Evolutionary conservation across 2,113 vertebrate genomes (phyloP).

Genomic region (Accipiter virgatus): DNA sequence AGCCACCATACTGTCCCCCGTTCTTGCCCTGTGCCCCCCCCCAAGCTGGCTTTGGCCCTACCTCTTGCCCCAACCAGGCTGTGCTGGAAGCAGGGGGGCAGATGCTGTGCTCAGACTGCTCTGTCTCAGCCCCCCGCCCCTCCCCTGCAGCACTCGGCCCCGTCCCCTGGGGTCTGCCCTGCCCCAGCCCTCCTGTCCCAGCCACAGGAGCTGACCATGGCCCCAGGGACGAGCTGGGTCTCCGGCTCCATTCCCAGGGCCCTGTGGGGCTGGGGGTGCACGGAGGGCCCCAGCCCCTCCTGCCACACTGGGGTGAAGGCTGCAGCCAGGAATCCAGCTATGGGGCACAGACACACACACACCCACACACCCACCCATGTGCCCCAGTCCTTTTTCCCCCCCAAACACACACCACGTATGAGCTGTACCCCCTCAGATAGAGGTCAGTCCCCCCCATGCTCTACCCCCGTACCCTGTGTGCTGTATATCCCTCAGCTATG

Average conservation of each 20-base stretch:
- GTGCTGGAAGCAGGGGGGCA: not conserved
- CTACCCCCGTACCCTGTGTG: too few relatives aligned
- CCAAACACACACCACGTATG: too few relatives aligned
- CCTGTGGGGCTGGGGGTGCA: accelerated
- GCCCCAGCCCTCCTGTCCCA: not conserved
- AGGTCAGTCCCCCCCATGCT: not conserved
- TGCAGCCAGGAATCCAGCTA: too few relatives aligned
- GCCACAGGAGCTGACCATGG: not conserved
- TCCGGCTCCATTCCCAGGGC: not conserved
- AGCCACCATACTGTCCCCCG: not conserved
- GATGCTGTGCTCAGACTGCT: too few relatives aligned
- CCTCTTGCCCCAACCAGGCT: not conserved
- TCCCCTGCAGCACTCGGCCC: too few relatives aligned
- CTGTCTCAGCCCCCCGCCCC: too few relatives aligned
- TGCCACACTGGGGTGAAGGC: too few relatives aligned
- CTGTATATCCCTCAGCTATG: too few relatives aligned
- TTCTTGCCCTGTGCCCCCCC: not conserved
- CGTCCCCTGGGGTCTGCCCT: not conserved
- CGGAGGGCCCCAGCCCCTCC: not conserved
- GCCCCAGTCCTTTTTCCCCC: not conserved
- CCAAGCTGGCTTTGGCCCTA: too few relatives aligned
- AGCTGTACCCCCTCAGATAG: not conserved
- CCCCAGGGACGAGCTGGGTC: not conserved
- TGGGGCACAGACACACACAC: too few relatives aligned
- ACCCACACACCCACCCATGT: too few relatives aligned